phyloP scores from a whole-genome alignment of 1,140 invertebrate species.

The Camponotus floridanus region DNA sequence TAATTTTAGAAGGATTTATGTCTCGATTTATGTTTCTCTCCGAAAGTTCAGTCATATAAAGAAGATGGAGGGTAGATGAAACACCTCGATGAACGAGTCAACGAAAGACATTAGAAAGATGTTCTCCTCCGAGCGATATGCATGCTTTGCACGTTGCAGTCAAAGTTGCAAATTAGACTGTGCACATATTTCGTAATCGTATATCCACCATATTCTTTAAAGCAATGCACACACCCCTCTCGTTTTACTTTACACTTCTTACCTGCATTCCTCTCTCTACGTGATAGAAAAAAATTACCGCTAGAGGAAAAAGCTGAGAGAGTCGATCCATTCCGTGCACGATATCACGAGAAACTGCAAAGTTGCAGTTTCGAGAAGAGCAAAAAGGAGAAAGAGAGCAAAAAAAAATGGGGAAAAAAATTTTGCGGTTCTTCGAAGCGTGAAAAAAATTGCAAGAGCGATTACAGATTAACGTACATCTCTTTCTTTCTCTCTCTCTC shows the following conservation, averaged over 20 bases:
- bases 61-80: neutral
- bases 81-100: neutral
- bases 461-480: neutral
- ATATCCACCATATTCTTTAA: conserved; percentile 36
- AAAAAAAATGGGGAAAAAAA: neutral
- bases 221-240: neutral
- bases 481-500: neutral
- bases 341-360: neutral
- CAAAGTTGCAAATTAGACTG: conserved; percentile 15
- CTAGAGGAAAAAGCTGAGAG: neutral
- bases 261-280: neutral
- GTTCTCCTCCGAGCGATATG: conserved; percentile 49
- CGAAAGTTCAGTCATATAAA: neutral
- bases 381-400: neutral
- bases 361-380: neutral
- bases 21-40: neutral
- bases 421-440: conserved; percentile 1
- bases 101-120: neutral
- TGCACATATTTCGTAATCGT: conserved; percentile 37
- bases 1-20: neutral
- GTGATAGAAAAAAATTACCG: neutral
- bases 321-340: neutral
- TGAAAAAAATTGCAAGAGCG: conserved; percentile 19
- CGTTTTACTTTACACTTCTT: neutral
- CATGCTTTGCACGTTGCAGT: conserved; percentile 69